These are phyloP conservation scores for Pocillopora damicornis DNA, from an alignment of 64 coral and sea anemone genomes.

Conservation along the genomic window DNA sequence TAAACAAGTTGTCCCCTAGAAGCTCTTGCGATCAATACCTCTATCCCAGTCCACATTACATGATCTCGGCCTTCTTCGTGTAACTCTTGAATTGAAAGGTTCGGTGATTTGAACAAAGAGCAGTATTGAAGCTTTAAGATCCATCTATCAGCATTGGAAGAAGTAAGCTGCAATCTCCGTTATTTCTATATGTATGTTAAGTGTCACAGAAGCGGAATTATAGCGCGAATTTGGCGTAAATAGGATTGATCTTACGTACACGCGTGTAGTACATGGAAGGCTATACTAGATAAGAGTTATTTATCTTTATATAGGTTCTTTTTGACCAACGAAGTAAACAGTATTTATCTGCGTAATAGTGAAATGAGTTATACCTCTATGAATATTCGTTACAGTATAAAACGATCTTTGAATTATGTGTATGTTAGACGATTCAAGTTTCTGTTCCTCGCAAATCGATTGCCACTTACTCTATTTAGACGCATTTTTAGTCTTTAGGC, in stretches of 20 bases:
- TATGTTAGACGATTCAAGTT: too few species aligned
- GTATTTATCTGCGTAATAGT: too few species aligned
- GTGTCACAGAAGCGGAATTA: neutral
- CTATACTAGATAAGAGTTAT: too few species aligned
- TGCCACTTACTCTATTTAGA: too few species aligned
- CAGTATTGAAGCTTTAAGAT: neutral
- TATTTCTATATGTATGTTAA: neutral
- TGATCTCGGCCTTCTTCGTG: neutral
- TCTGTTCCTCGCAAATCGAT: too few species aligned
- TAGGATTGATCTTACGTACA: neutral
- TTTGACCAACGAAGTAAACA: too few species aligned
- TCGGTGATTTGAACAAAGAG: neutral
- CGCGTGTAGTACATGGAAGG: neutral
- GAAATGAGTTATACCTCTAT: too few species aligned
- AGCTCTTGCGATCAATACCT: neutral
- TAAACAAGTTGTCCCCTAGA: neutral
- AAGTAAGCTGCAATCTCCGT: neutral
- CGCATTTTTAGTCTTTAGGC: too few species aligned
- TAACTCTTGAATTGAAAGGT: neutral
- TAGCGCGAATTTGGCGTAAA: neutral
- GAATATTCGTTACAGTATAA: too few species aligned
- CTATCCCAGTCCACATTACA: neutral
- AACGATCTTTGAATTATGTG: too few species aligned
- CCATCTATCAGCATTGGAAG: neutral
- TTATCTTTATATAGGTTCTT: too few species aligned